A percentile compares a stretch with the other conserved stretches of the same genome.
Conservation (phyloP, 2,888 invertebrate species). For the Iphiclides podalirius region DNA sequence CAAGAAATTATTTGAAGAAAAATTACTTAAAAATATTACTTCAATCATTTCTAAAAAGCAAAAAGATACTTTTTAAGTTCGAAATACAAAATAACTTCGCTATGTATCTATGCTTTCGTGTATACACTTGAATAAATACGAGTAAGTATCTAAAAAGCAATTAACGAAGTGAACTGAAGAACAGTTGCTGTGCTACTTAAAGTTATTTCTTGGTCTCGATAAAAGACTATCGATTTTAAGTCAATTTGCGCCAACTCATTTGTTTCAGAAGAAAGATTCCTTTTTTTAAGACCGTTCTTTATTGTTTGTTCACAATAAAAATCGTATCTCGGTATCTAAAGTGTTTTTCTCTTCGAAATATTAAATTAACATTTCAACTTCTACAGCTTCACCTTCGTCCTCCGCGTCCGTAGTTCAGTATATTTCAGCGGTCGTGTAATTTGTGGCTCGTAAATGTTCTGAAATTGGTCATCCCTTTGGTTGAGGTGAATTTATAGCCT, state of each 20-base stretch:
- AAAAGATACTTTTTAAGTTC: too few relatives aligned
- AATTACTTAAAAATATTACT: too few relatives aligned
- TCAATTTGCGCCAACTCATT: constrained; percentile 40
- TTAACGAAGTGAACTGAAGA: constrained; percentile 24
- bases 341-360: constrained; percentile 37
- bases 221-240: constrained; percentile 47
- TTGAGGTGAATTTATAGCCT: constrained; percentile 78
- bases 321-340: too few relatives aligned
- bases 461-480: constrained; percentile 81
- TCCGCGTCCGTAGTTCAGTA: constrained; percentile 66
- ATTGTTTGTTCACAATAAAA: constrained; percentile 38
- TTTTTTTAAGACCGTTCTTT: constrained; percentile 70
- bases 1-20: too few relatives aligned
- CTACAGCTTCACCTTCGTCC: constrained; percentile 56
- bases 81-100: too few relatives aligned
- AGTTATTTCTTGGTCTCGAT: too few relatives aligned
- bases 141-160: too few relatives aligned
- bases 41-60: too few relatives aligned
- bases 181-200: too few relatives aligned
- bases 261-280: constrained; percentile 61
- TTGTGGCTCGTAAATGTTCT: constrained; percentile 81
- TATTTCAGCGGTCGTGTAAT: constrained; percentile 79
- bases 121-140: too few relatives aligned
- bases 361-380: constrained; percentile 78
- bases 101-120: too few relatives aligned